Percentiles rank a stretch among this genome's conserved stretches.
Conservation (phyloP, 1,140 invertebrate species). For the Brachionus plicatilis region DNA sequence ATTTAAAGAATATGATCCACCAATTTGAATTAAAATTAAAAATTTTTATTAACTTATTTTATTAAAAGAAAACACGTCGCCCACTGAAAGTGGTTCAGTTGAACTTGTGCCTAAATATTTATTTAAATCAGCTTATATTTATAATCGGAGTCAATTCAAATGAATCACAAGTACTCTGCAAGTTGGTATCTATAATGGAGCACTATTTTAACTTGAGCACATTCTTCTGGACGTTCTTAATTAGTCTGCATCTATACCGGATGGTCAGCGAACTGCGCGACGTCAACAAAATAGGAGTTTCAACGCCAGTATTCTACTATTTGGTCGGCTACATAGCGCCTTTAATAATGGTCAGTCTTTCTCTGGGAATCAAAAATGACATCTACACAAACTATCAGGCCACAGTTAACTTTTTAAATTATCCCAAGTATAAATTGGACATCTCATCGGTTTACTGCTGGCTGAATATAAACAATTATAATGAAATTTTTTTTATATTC, state of each 20-base stretch:
- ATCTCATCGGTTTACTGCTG: constrained; percentile 27
- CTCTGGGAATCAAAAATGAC: constrained; percentile 30
- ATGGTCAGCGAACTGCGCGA: constrained; percentile 91
- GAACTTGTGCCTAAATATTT: constrained; percentile 80
- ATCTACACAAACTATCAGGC: constrained; percentile 32
- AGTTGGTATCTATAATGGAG: constrained; percentile 78
- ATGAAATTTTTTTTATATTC: constrained; percentile 9
- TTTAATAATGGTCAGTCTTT: neutral
- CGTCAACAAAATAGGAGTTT: constrained; percentile 79
- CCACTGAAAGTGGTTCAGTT: constrained; percentile 83
- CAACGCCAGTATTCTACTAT: constrained; percentile 78
- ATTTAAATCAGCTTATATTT: constrained; percentile 76
- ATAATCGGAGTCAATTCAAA: constrained; percentile 62
- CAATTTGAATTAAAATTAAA: neutral
- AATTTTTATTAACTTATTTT: constrained; percentile 43
- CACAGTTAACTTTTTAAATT: constrained; percentile 18
- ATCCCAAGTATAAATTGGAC: constrained; percentile 21
- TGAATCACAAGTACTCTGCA: constrained; percentile 63
- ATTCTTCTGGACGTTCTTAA: constrained; percentile 83
- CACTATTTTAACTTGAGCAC: constrained; percentile 85
- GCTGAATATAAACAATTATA: constrained; percentile 10
- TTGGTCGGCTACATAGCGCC: constrained; percentile 77
- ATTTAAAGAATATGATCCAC: too few relatives aligned
- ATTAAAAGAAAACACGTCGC: constrained; percentile 63
- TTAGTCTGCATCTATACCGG: constrained; percentile 82